These are phyloP conservation scores for Drosophila leontia DNA, from an alignment of 1,140 invertebrate species.

Conservation along the genomic window DNA sequence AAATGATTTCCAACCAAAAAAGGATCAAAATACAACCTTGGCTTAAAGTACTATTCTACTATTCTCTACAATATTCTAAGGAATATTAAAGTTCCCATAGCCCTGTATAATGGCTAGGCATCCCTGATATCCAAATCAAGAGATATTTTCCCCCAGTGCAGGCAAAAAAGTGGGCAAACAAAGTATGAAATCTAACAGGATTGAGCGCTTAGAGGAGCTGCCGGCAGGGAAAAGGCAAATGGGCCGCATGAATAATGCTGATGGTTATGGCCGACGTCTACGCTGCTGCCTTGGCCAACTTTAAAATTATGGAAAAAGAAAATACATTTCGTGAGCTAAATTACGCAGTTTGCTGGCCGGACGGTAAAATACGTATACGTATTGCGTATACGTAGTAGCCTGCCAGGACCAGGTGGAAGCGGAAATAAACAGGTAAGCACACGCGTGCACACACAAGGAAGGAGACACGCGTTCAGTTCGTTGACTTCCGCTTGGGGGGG, in stretches of 20 bases:
- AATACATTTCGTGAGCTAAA: conserved; percentile 56
- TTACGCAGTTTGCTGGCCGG: conserved; percentile 60
- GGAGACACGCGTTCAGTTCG: conserved; percentile 50
- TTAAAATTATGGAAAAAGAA: conserved; percentile 51
- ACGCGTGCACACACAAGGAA: conserved; percentile 31
- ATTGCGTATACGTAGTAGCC: conserved; percentile 21
- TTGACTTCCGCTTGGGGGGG: conserved; percentile 33
- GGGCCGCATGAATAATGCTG: conserved; percentile 52
- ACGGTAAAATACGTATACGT: conserved; percentile 13
- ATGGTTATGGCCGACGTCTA: conserved; percentile 40
- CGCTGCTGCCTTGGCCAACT: conserved; percentile 15
- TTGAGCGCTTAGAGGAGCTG: conserved; percentile 31
- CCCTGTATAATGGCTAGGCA: fast-evolving
- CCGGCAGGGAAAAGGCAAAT: conserved; percentile 1
- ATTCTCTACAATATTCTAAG: background rate
- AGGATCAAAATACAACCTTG: no score
- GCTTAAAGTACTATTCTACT: no score
- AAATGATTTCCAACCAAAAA: no score
- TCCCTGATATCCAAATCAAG: no score
- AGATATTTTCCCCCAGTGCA: conserved; percentile 3
- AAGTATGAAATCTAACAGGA: conserved; percentile 37
- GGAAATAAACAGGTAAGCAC: conserved; percentile 58
- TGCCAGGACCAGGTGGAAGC: conserved; percentile 33
- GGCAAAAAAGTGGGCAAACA: conserved; percentile 1
- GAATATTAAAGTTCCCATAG: fast-evolving